phyloP scores from a whole-genome alignment of 1,140 invertebrate genomes.

The fruit fly (Drosophila melanogaster) region Release_6_plus_ISO1_MT NC_004354.4:3163501-3164000 shows the following conservation, averaged over 20 bases:
- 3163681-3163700: slow-evolving; percentile 94
- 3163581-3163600: slow-evolving; percentile 94
- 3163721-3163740: slow-evolving; percentile 95
- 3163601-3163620: slow-evolving; percentile 92
- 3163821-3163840: slow-evolving; percentile 97
- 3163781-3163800: slow-evolving; percentile 98
- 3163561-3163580: slow-evolving; percentile 94
- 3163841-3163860: slow-evolving; percentile 97
- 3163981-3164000: slow-evolving; percentile 97
- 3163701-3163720: slow-evolving; percentile 98
- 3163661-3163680: slow-evolving; percentile 98
- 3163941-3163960: slow-evolving; percentile 94
- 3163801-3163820: slow-evolving; percentile 97
- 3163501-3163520: slow-evolving; percentile 96
- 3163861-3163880: slow-evolving; percentile 98
- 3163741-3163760: slow-evolving; percentile 97
- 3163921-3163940: slow-evolving; percentile 96
- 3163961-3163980: slow-evolving; percentile 97
- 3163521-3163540: slow-evolving; percentile 95
- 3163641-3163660: slow-evolving; percentile 92
- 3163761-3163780: slow-evolving; percentile 97
- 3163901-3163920: slow-evolving; percentile 98
- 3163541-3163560: slow-evolving; percentile 95
- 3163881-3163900: slow-evolving; percentile 96
- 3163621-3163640: slow-evolving; percentile 92